These are phyloP conservation scores for Crotalus viridis DNA, from an alignment of 2,113 vertebrate species.

Conservation along the genomic window DNA sequence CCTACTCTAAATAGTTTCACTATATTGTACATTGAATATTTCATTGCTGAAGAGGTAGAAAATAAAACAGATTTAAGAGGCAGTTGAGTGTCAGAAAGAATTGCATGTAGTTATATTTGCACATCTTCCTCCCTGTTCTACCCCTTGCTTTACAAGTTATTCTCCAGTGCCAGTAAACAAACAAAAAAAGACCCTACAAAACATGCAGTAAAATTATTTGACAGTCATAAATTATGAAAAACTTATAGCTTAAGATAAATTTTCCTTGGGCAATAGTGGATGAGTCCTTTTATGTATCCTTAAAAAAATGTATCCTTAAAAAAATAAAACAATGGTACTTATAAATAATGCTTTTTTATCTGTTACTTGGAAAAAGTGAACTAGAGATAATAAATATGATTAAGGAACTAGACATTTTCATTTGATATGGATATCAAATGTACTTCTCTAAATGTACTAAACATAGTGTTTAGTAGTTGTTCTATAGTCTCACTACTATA, in stretches of 20 bases:
- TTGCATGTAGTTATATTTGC: neutral
- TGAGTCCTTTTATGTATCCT: neutral
- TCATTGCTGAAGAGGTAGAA: neutral
- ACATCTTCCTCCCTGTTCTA: neutral
- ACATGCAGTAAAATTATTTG: neutral
- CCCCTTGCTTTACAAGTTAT: conserved; percentile 17
- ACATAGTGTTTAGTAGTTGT: neutral
- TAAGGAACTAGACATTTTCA: conserved; percentile 11
- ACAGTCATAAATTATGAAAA: neutral
- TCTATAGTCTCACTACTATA: neutral
- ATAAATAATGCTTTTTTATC: neutral
- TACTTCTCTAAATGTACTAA: neutral
- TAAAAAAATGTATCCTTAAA: conserved; percentile 7
- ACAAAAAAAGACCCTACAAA: neutral
- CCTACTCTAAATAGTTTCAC: neutral
- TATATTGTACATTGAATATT: neutral
- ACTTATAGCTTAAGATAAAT: conserved; percentile 7
- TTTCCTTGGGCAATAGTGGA: neutral
- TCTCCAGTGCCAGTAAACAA: conserved; percentile 35
- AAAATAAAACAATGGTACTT: conserved; percentile 30
- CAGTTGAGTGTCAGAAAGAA: neutral
- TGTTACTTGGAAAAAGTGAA: conserved; percentile 28
- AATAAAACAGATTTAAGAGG: neutral
- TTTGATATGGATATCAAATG: neutral
- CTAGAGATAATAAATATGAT: neutral